Base-by-base conservation (phyloP, 2,113 vertebrate genomes). In the Antechinus flavipes region DNA sequence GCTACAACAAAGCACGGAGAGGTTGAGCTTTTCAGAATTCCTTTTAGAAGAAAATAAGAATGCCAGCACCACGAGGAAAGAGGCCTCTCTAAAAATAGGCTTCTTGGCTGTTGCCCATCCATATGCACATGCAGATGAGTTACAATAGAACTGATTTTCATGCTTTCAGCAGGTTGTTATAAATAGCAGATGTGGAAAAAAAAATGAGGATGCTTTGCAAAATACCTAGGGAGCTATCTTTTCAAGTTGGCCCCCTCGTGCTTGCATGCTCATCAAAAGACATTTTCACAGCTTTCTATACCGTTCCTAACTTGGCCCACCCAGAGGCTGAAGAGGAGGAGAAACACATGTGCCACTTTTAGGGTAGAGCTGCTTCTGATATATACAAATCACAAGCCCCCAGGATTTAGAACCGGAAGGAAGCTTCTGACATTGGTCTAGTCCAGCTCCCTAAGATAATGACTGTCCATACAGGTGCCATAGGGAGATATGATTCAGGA, bases 51-150 rank as follows among this genome's bases (percentile, higher is more conserved):
- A 61, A 93, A 92, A 90, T 7, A 54, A 94, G 90, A 35, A 53
- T 52, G n/a, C 3, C 55, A 93, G 46, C 49, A 58, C 52, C 54
- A 58, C 52, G 94, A 94, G 89, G 91, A 94, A 56, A 93, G 90
- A 56, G 91, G 91, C 42, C 52, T n/a, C 56, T 53, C 93, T 95
- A 94, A 96, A 97, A 93, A 91, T 89, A 95, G 90, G 26, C n/a
- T 84, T 54, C 55, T 24, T 25, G 0, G 2, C 54, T 52, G 61
- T 35, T 53, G 89, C 53, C 91, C 93, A 46, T 35, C 90, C 93
- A 89, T 93, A 50, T 24, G 68, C 96, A 95, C 68, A 89, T 49
- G 94, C 16, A 89, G n/a, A 84, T 95, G 94, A 96, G 54, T 84
- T 52, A 90, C 93, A 95, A 92, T 96, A 95, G 90, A 95, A 53